Conservation (phyloP, 2,797 vertebrate genomes). For the Siniperca undulata region DNA sequence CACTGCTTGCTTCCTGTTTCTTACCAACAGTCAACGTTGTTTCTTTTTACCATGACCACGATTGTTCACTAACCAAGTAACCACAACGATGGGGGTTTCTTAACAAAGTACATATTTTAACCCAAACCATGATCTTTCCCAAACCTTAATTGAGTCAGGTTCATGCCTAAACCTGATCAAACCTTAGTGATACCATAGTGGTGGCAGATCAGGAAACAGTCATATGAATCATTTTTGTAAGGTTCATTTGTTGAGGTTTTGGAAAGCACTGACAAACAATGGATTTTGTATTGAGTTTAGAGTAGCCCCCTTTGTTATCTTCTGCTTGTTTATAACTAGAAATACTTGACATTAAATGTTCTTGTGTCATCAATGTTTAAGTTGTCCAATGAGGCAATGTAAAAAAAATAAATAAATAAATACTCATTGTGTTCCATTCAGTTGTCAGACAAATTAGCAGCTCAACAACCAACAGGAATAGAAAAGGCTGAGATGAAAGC, state of each 20-base stretch:
- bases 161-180: background rate
- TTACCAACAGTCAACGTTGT: background rate
- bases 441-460: slow-evolving; percentile 45
- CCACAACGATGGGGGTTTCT: no score
- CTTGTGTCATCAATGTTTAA: background rate
- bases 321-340: background rate
- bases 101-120: background rate
- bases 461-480: slow-evolving; percentile 28
- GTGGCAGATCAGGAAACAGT: no score
- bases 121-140: background rate
- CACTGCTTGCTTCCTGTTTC: background rate
- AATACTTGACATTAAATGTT: background rate
- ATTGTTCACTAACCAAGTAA: background rate
- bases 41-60: background rate
- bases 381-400: background rate
- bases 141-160: background rate
- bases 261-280: background rate
- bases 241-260: background rate
- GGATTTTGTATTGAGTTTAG: background rate
- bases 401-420: background rate
- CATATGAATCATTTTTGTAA: background rate
- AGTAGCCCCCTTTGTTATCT: background rate
- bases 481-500: slow-evolving; percentile 38
- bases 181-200: background rate
- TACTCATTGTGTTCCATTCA: background rate